Base-by-base conservation (phyloP, 64 coral and sea anemone genomes). In the Catalaphyllia jardinei region DNA sequence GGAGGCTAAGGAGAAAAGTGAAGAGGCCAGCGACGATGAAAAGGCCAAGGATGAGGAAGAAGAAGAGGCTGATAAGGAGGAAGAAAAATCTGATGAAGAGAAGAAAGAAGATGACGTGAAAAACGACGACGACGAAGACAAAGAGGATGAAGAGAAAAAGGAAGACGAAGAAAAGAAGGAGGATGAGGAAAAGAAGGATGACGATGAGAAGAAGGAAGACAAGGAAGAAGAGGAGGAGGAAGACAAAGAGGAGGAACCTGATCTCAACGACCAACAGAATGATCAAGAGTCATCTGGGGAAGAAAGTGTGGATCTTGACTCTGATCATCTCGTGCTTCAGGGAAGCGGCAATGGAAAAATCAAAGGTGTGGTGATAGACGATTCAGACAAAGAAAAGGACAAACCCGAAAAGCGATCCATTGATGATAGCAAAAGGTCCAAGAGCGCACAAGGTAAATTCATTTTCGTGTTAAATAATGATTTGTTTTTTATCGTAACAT, bases 301-400 rank as follows among this genome's bases (percentile, higher is more conserved):
- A 16, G 88, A 88, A 64, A 88, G 60, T 88, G 71, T 59, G 10
- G 71, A 88, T 77, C 86, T 88, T 17, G 86, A 88, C n/a, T 74
- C 86, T 16, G 86, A 88, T 10, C 60, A 85, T 24, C 31, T 85
- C 10, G 65, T 85, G 60, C 81, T 85, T n/a, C 81, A 71, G 22
- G 81, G 81, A 85, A 87, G 69, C 29, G 86, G 86, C 29, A 77
- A 20, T 33, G 86, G 86, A 35, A 88, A 76, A 76, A 75, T 60
- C 28, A 88, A 88, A 71, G 86, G 72, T 12, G 72, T 88, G 22
- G 49, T 73, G 71, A 64, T 76, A 31, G 86, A 88, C 1, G 72
- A 76, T 50, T 33, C 71, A 49, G 86, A 88, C 22, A 75, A 60
- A 38, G 86, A 88, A 13, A 88, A 88, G 62, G 81, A 85, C 63